Evolutionary conservation across 2,113 vertebrate species (phyloP), one percentile per base, ranked within the genome.

Genomic region (Alexandromys fortis): DNA sequence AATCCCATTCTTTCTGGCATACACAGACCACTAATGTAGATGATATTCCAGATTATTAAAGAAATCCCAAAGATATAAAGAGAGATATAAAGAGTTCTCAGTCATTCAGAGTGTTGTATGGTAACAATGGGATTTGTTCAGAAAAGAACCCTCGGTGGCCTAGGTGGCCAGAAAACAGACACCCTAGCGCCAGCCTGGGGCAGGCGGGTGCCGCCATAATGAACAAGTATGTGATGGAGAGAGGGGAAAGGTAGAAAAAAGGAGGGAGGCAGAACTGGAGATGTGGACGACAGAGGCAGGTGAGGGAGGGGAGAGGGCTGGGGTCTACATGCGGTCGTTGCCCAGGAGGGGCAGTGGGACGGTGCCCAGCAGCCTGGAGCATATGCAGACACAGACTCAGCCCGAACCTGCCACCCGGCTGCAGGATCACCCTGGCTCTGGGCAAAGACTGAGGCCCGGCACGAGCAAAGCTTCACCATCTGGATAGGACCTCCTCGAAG

Each of bases 21-120:
- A 4, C 9, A 0, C 2, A n/a, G 22, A 13, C 21, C 28, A 22
- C 58, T 16, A 8, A 22, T 67, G 52, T 0, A 45, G 33, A 26
- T 5, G 19, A 7, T 19, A 21, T 21, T 47, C 67, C 52, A 61
- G 67, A 73, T 52, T 67, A n/a, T 4, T 55, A 45, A 49, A 33
- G 19, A 38, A 35, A 45, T 26, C 30, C 35, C 38, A 17, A n/a
- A 49, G 63, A 61, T 24, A 4, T 45, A 61, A 19, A 61, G 24
- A 70, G 22, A 42, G 63, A 61, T 24, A 4, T 45, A 61, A 19
- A 61, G 30, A 70, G 22, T n/a, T 52, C 86, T 38, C 73, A 49
- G 75, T 11, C 65, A 16, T 6, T 1, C 38, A 61, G 45, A 81
- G 10, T 47, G 21, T 38, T 17, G 2, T 24, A 21, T 17, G 55